Conservation (phyloP, 2,113 vertebrate species). For the Aviceda subcristata region DNA sequence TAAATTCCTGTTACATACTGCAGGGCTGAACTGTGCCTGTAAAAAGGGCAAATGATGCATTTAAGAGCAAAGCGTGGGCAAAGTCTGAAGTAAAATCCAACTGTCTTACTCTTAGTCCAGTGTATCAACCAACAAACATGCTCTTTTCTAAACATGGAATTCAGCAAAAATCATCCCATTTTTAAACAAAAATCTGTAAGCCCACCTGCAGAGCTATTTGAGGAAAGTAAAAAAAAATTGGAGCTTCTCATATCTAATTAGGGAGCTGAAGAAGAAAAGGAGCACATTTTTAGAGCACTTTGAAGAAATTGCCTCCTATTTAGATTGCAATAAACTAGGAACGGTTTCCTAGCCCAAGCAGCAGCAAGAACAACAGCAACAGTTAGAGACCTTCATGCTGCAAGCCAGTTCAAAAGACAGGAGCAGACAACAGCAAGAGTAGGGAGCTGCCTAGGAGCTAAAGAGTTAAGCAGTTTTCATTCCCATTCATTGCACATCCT, state of each 20-base stretch:
- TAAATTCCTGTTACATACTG: neutral
- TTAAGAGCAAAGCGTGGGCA: neutral
- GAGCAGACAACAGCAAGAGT: neutral
- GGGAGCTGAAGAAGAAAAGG: neutral
- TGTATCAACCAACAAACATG: neutral
- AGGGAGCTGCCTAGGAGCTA: neutral
- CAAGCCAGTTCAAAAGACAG: neutral
- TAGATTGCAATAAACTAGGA: neutral
- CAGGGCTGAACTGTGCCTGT: neutral
- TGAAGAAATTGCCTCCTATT: neutral
- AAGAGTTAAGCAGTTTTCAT: neutral
- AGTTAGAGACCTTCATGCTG: neutral
- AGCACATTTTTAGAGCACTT: neutral
- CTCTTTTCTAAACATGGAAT: neutral
- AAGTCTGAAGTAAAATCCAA: neutral
- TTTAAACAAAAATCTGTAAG: slow-evolving; percentile 10
- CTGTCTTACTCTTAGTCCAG: neutral
- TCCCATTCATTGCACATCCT: neutral
- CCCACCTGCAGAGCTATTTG: neutral
- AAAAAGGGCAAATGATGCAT: neutral
- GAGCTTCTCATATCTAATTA: neutral
- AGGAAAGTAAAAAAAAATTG: neutral
- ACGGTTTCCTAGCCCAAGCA: neutral
- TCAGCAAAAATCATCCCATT: neutral
- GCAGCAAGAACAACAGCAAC: neutral